These are phyloP conservation scores for Globia sparganii DNA, from an alignment of 2,888 invertebrate species.

Conservation along the genomic window DNA sequence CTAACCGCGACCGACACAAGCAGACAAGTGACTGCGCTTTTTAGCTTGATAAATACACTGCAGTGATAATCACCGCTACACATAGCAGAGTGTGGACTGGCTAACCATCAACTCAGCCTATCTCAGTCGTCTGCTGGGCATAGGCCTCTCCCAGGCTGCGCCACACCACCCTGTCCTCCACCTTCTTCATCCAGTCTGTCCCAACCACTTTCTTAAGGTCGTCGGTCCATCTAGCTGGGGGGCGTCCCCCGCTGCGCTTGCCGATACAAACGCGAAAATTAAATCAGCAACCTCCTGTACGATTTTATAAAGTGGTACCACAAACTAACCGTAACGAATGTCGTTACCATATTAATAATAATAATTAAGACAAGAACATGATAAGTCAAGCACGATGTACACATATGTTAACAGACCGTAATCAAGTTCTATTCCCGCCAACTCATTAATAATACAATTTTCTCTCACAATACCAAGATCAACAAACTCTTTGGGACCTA, in stretches of 20 bases:
- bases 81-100: background rate
- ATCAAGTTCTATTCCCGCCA: conserved; percentile 20
- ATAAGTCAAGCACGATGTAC: background rate
- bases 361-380: background rate
- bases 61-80: no score
- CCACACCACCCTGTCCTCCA: no score
- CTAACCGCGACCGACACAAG: background rate
- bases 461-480: conserved; percentile 36
- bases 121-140: no score
- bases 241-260: no score
- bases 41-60: background rate
- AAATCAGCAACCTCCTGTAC: background rate
- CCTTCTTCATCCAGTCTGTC: no score
- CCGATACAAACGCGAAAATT: no score
- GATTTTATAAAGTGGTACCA: background rate
- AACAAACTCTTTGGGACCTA: conserved; percentile 36
- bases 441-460: conserved; percentile 47
- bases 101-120: no score
- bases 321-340: background rate
- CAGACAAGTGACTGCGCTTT: background rate
- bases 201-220: no score
- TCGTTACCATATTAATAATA: no score
- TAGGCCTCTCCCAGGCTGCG: no score
- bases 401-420: background rate
- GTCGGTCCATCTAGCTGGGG: no score